These are phyloP conservation scores for Benthosema pterotum DNA, from an alignment of 2,797 vertebrate genomes.

Conservation along the genomic window DNA sequence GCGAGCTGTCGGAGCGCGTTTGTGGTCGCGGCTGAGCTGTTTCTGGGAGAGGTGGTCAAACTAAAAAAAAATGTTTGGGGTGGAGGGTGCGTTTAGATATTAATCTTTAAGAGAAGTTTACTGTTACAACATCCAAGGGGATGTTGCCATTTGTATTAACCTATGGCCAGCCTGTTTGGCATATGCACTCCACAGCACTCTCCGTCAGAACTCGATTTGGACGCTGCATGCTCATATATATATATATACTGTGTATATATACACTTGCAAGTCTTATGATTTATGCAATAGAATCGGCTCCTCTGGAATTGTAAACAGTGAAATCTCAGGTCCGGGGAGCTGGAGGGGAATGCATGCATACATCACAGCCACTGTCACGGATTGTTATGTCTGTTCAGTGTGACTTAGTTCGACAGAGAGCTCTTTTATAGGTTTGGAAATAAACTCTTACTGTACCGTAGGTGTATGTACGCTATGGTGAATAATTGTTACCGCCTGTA, in stretches of 20 bases:
- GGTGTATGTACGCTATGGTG: constrained; percentile 47
- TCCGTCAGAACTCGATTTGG: constrained; percentile 38
- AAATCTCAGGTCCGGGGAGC: constrained; percentile 59
- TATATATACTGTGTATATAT: constrained; percentile 47
- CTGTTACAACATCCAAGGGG: constrained; percentile 22
- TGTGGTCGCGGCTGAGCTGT: constrained; percentile 13
- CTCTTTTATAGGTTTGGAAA: constrained; percentile 59
- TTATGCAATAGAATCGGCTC: constrained; percentile 58
- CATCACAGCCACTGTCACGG: constrained; percentile 61
- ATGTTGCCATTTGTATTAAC: constrained; percentile 43
- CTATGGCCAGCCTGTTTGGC: constrained; percentile 26
- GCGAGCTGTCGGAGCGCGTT: constrained; percentile 13
- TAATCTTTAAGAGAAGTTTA: constrained; percentile 28
- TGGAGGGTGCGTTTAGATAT: constrained; percentile 15
- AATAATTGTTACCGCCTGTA: constrained; percentile 33
- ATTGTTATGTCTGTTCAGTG: constrained; percentile 61
- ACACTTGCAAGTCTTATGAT: constrained; percentile 55
- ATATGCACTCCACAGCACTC: constrained; percentile 12
- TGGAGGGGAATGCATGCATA: constrained; percentile 41
- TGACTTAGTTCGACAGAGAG: constrained; percentile 58
- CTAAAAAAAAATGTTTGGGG: constrained; percentile 8
- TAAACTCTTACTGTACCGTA: constrained; percentile 31
- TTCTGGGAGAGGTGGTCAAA: constrained; percentile 23
- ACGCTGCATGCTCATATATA: too few species aligned
- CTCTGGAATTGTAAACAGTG: constrained; percentile 63